Evolutionary conservation across 2,113 vertebrate genomes (phyloP), one percentile per base, ranked within the genome.

Genomic region (Nesospiza acunhae): DNA sequence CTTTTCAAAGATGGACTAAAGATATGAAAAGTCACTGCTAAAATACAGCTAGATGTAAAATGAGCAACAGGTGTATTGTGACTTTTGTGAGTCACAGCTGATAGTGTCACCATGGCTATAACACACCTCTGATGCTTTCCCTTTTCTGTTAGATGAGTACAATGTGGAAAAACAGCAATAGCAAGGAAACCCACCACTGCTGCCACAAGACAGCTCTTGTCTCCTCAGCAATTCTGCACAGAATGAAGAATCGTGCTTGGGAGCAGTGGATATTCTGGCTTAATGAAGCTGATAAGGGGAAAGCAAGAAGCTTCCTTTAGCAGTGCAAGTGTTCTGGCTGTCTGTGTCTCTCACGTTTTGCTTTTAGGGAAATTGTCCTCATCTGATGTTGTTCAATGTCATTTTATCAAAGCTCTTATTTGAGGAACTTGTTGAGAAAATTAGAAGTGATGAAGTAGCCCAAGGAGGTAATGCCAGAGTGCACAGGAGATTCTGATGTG

Each of bases 391-490:
- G 91, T 87, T 97, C 96, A 93, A 89, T 96, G 84, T 75, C 87
- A 93, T 84, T 94, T 95, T 91, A 96, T 84, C 87, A 96, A 94
- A 97, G 89, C 52, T 85, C 67, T 56, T 55, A 72, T 95, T 96
- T 96, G 87, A 96, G 95, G 97, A 97, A 89, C 93, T 87, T 63
- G 83, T 95, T 93, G 84, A 96, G 89, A 79, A 97, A 98, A 97
- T 95, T 95, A 74, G 79, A 97, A 97, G 95, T 94, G 96, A 97
- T 98, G 96, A 97, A 97, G 97, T 96, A 97, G 94, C 96, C 58
- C 41, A 85, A 87, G 94, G 84, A 97, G 84, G 47, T 91, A 97
- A 97, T 98, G 96, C 96, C 97, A 97, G 95, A 96, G 75, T 0
- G 6, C 94, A 94, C 68, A 92, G 93, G 84, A 97, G 96, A 96